phyloP scores from a whole-genome alignment of 35 echinoderm and acorn worm species.

The Heliocidaris tuberculata region DNA sequence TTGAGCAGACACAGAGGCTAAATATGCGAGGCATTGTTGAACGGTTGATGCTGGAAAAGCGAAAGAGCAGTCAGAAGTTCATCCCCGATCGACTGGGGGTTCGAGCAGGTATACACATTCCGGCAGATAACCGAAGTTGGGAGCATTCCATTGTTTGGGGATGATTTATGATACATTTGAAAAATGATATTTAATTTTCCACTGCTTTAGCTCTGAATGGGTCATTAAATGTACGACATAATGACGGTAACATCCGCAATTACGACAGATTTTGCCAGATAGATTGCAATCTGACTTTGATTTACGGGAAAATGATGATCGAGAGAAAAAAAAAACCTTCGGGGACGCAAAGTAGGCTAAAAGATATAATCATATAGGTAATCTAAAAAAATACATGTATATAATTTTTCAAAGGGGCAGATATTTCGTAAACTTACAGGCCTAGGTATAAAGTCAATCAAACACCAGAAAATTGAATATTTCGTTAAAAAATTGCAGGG shows the following conservation, averaged over 20 bases:
- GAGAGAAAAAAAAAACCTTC: background rate
- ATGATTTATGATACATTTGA: background rate
- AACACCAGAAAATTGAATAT: too few species aligned
- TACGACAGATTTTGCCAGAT: background rate
- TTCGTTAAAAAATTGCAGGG: too few species aligned
- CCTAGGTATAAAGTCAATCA: too few species aligned
- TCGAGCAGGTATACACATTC: background rate
- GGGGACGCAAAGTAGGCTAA: too few species aligned
- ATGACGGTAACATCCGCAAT: slow-evolving; percentile 1
- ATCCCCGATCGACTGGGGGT: background rate
- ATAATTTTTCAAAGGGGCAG: too few species aligned
- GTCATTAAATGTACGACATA: background rate
- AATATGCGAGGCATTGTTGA: background rate
- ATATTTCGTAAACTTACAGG: too few species aligned
- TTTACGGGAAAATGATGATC: background rate
- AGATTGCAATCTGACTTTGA: background rate
- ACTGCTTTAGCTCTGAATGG: background rate
- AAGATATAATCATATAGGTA: too few species aligned
- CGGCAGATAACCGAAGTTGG: background rate
- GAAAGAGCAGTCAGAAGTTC: background rate
- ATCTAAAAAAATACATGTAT: too few species aligned
- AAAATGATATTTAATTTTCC: slow-evolving; percentile 5
- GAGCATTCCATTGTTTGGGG: background rate
- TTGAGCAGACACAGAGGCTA: background rate
- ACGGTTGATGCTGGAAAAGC: background rate